phyloP scores from a whole-genome alignment of 2,113 vertebrate genomes.

The Gymnogyps californianus region DNA sequence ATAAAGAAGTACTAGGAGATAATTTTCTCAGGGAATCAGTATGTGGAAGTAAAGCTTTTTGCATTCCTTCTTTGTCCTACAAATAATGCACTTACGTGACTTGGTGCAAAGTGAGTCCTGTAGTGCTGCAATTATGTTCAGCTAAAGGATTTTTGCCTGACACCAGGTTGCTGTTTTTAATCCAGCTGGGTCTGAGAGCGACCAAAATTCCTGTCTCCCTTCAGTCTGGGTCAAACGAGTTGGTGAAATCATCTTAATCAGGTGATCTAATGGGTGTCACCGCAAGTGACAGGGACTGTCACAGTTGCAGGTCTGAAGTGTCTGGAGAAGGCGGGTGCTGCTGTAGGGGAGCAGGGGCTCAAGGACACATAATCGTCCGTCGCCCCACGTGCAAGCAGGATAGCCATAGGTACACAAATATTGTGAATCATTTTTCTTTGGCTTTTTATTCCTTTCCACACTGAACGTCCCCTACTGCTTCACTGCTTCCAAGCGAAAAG shows the following conservation, averaged over 20 bases:
- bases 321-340: neutral
- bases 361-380: rapidly evolving
- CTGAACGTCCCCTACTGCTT: neutral
- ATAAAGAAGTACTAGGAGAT: neutral
- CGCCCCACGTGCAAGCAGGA: rapidly evolving
- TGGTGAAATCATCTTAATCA: neutral
- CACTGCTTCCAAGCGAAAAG: neutral
- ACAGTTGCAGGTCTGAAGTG: rapidly evolving
- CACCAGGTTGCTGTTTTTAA: neutral
- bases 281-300: rapidly evolving
- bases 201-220: neutral
- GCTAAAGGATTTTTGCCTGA: neutral
- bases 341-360: neutral
- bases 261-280: neutral
- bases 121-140: neutral
- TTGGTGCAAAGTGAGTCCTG: neutral
- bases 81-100: neutral
- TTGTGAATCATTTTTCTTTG: neutral
- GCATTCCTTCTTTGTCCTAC: neutral
- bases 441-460: neutral
- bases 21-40: neutral
- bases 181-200: neutral
- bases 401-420: neutral
- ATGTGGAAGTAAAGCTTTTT: neutral
- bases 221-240: neutral